These are phyloP conservation scores for Aurelia sp. DNA, from an alignment of 30 jellyfish, hydroid and myxozoan genomes.

Conservation along the genomic window DNA sequence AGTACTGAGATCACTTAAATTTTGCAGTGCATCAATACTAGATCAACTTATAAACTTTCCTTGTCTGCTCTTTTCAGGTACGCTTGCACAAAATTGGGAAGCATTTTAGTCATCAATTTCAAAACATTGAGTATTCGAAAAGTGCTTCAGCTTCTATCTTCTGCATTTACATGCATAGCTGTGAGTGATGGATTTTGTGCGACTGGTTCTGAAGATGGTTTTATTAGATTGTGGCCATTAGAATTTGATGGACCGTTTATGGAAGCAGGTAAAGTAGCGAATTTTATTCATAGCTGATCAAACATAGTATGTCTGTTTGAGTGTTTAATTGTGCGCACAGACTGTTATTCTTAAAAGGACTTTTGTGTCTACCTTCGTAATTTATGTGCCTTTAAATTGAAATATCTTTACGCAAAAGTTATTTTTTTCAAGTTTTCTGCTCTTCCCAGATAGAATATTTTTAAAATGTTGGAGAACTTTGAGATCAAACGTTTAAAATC, in stretches of 20 bases:
- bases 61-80: conserved; percentile 43
- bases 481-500: no score
- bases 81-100: conserved; percentile 70
- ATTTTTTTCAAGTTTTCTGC: background rate
- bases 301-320: no score
- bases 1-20: no score
- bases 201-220: conserved; percentile 84
- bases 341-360: no score
- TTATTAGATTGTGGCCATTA: conserved; percentile 82
- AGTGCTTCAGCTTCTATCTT: conserved; percentile 37
- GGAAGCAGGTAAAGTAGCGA: conserved; percentile 81
- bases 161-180: conserved; percentile 60
- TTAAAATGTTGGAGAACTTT: no score
- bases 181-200: conserved; percentile 77
- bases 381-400: no score
- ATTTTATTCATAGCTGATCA: no score
- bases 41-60: no score
- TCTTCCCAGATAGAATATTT: background rate
- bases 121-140: conserved; percentile 33
- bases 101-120: conserved; percentile 64
- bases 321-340: no score
- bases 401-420: no score
- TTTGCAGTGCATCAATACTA: no score
- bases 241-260: conserved; percentile 80
- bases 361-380: no score